Percentiles rank a stretch among this genome's conserved stretches.
Evolutionary conservation across 2,797 vertebrate species (phyloP).

Genomic region (Chromis chromis): DNA sequence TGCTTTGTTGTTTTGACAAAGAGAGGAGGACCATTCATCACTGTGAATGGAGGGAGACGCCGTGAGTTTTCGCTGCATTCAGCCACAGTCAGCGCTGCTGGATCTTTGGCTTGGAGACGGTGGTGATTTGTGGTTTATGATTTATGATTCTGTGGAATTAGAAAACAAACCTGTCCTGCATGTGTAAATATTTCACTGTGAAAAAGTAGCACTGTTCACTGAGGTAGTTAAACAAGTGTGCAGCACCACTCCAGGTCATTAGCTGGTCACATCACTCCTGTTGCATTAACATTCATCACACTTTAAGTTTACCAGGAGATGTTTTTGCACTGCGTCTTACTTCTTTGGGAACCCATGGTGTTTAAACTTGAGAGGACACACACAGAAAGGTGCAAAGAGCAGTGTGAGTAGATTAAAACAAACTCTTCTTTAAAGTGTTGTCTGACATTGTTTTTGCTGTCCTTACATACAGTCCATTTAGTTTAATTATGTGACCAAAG

Average conservation of each 20-base stretch:
- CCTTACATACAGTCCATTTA: background rate
- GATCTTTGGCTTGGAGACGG: conserved; percentile 47
- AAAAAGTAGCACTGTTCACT: background rate
- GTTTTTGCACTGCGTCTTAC: background rate
- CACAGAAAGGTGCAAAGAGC: background rate
- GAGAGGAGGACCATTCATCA: conserved; percentile 71
- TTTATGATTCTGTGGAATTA: conserved; percentile 58
- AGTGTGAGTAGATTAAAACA: background rate
- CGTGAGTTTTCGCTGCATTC: conserved; percentile 54
- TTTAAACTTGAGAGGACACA: background rate
- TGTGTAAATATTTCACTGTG: conserved; percentile 56
- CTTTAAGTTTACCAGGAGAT: background rate
- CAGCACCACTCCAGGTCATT: background rate
- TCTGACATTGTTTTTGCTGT: background rate
- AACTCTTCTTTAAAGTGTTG: background rate
- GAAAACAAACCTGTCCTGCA: conserved; percentile 45
- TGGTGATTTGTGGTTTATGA: conserved; percentile 63
- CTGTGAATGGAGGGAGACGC: conserved; percentile 54
- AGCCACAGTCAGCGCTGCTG: conserved; percentile 36
- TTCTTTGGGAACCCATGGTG: background rate
- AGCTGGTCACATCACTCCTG: background rate
- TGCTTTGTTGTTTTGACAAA: conserved; percentile 78
- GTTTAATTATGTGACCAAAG: background rate
- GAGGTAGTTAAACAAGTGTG: conserved; percentile 14
- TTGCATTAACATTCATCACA: background rate